Percentiles rank a stretch among this genome's conserved stretches.
Evolutionary conservation across 2,888 invertebrate genomes (phyloP).

Genomic region (Ophion ventricosus): DNA sequence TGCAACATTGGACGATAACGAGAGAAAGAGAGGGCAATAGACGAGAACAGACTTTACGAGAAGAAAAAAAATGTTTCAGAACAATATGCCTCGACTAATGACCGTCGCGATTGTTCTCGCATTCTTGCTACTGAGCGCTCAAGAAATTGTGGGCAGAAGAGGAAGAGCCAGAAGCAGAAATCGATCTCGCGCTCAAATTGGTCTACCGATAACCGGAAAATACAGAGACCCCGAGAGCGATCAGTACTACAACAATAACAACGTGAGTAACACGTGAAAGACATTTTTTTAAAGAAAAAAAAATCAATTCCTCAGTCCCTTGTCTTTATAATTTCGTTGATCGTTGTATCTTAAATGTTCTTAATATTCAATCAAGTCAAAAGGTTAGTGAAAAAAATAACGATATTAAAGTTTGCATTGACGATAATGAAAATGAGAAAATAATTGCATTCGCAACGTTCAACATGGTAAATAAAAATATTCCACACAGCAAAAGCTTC

Average conservation of each 20-base stretch:
- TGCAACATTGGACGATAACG: neutral
- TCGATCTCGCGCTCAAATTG: conserved; percentile 93
- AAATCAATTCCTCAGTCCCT: too few species aligned
- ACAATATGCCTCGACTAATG: conserved; percentile 73
- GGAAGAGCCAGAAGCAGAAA: conserved; percentile 89
- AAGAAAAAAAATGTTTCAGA: conserved; percentile 31
- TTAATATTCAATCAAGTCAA: neutral
- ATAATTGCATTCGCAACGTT: too few species aligned
- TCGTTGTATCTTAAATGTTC: neutral
- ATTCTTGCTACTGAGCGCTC: conserved; percentile 79
- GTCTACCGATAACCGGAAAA: conserved; percentile 94
- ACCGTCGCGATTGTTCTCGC: conserved; percentile 70
- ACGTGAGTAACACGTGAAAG: conserved; percentile 84
- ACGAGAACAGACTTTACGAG: neutral
- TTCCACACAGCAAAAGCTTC: neutral
- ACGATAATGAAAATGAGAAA: too few species aligned
- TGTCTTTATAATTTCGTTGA: too few species aligned
- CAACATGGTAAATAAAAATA: too few species aligned
- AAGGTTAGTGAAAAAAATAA: too few species aligned
- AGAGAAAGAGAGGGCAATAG: neutral
- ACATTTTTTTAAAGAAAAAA: conserved; percentile 62
- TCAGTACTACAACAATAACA: conserved; percentile 95
- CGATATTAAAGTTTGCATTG: too few species aligned
- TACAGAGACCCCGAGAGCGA: conserved; percentile 95
- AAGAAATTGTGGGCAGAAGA: conserved; percentile 85